Conservation (phyloP, 2,797 vertebrate species). For the Sardinella longiceps region DNA sequence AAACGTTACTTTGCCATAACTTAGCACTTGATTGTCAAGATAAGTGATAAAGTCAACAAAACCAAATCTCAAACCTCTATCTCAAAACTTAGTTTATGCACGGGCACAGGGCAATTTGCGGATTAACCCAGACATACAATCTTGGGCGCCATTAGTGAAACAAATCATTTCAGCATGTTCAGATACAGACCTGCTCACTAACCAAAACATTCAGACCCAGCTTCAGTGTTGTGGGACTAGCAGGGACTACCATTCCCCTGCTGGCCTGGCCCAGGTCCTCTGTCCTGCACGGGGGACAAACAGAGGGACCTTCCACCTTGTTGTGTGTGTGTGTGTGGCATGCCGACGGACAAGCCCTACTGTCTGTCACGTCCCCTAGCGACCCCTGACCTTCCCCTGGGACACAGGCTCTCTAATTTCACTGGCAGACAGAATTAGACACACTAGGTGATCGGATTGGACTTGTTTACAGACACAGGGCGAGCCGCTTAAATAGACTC, state of each 20-base stretch:
- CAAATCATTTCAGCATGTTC: not conserved
- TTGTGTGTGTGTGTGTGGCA: not conserved
- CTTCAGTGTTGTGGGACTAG: not conserved
- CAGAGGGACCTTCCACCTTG: not conserved
- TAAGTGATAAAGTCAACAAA: not conserved
- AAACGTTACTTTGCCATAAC: not conserved
- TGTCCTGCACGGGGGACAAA: not conserved
- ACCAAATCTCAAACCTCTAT: not conserved
- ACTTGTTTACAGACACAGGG: constrained; percentile 83
- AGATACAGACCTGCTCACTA: not conserved
- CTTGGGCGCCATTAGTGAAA: not conserved
- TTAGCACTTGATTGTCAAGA: not conserved
- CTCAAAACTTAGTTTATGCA: not conserved
- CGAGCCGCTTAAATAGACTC: constrained; percentile 79
- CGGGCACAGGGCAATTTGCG: not conserved
- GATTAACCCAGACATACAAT: not conserved
- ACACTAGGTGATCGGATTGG: constrained; percentile 82
- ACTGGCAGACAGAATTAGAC: constrained; percentile 82
- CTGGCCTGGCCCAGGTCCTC: too few species aligned
- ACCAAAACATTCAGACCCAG: not conserved
- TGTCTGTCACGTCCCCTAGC: constrained; percentile 32
- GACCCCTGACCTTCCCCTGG: constrained; percentile 39
- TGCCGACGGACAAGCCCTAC: not conserved
- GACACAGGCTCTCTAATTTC: constrained; percentile 58
- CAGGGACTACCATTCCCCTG: too few species aligned